Evolutionary conservation across 2,888 invertebrate genomes (phyloP), one percentile per base, ranked within the genome.

Genomic region (Minunthozetes semirufus): DNA sequence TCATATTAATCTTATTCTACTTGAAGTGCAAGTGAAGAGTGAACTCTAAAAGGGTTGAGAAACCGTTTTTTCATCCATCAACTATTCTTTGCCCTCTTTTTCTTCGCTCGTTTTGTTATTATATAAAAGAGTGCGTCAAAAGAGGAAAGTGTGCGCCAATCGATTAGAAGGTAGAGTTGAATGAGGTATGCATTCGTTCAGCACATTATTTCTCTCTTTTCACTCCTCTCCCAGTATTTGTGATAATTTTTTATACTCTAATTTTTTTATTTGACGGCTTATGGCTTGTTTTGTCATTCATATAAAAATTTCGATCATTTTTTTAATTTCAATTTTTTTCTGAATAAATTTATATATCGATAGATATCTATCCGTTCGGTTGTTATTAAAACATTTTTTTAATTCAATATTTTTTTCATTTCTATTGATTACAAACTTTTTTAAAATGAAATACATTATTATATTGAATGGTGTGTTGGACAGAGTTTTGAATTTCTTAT

Each of bases 151-250:
- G 70, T 70, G 70, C 42, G 42, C 46, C 70, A 48, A 70, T 70
- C 70, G 70, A 70, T 70, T 70, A 70, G 42, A 70, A 70, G 70
- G 70, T 70, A 70, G 66, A 42, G 38, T 42, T 66, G 38, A 42
- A 48, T 70, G 59, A 27, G 25, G 46, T 70, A 46, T 17, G 38
- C 19, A 22, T 68, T 68, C 38, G 38, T 38, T 19, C 25, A 25
- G 19, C 42, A 70, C 19, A 46, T 70, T 70, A n/a, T 42, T 46
- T 48, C 48, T 25, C 25, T 19, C 48, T 70, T 13, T 46, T 19
- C 38, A 33, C 38, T 22, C 29, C 29, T 68, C 29, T 29, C 38
- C 9, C 22, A 19, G 11, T 19, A 13, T 22, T 6, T 68, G n/a
- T 29, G 17, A 17, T 33, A 42, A 68, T 68, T 42, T 42, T 42